phyloP scores from a whole-genome alignment of 2,113 vertebrate species.

The Cryptoleucopteryx plumbea region DNA sequence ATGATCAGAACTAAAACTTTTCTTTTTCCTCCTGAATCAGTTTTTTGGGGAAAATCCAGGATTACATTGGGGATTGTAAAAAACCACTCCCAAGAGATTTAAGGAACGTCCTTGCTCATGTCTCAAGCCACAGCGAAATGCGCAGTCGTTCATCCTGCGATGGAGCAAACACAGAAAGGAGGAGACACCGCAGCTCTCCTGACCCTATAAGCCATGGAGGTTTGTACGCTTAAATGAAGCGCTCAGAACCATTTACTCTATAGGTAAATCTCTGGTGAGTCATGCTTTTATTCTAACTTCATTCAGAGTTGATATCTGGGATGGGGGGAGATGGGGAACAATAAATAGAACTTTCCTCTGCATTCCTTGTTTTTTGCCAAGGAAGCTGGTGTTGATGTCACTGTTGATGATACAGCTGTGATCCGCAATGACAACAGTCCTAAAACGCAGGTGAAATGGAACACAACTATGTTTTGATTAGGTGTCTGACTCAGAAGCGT shows the following conservation, averaged over 20 bases:
- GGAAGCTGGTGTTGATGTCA: not conserved
- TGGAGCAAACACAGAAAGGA: not conserved
- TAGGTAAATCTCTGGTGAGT: not conserved
- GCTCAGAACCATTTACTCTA: not conserved
- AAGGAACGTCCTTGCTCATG: not conserved
- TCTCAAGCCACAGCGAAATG: not conserved
- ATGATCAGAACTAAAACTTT: not conserved
- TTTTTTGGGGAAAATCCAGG: constrained; percentile 2
- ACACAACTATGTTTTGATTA: not conserved
- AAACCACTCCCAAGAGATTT: not conserved
- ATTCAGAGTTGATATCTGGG: not conserved
- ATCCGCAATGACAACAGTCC: not conserved
- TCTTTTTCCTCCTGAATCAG: not conserved
- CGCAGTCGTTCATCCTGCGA: not conserved
- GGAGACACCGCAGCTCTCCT: not conserved
- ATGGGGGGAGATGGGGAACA: not conserved
- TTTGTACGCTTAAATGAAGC: not conserved
- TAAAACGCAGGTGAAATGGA: not conserved
- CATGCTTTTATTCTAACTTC: not conserved
- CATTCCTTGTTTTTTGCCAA: not conserved
- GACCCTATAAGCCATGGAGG: not conserved
- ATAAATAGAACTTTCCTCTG: not conserved
- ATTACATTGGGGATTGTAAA: not conserved
- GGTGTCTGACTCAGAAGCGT: not conserved
- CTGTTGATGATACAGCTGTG: not conserved